Evolutionary conservation across 2,113 vertebrate genomes (phyloP), one percentile per base, ranked within the genome.

Genomic region (Ammospiza nelsoni): DNA sequence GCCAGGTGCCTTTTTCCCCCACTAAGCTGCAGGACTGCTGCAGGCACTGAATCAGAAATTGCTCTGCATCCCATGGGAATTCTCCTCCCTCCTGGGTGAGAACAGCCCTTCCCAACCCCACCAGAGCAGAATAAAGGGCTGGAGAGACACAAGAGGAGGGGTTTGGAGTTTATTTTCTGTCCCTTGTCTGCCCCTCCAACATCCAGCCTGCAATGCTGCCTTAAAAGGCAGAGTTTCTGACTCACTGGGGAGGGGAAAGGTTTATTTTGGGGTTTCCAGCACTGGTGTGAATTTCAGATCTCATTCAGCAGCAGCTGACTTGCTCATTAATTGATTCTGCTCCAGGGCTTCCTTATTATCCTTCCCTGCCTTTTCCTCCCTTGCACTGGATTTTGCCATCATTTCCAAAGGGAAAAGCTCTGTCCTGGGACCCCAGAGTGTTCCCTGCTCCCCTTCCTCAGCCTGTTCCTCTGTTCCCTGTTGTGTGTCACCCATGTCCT

Each of bases 251-350:
- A 94, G 86, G 29, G 57, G 55, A 65, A 68, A 86, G 72, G 68
- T 96, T 94, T 96, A 93, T 96, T 97, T 90, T 86, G 86, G 91
- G 86, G 91, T 83, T 92, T 89, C 58, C 91, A 95, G 89, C 86
- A 19, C 52, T 84, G 77, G 83, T 96, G 94, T 94, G 94, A 95
- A 95, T 93, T 92, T 90, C 78, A 83, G 72, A 87, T 93, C 65
- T 89, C 89, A 89, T 96, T 95, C 87, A 92, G 35, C 51, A 96
- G 83, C 87, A 71, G 75, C 77, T 89, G 77, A 71, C 71, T 89
- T 0, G 16, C 80, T 87, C 61, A 87, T 90, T 92, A 91, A 95
- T 77, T 91, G 95, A 94, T 94, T 93, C 80, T 66, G 61, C 86
- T 83, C 48, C 33, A 37, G 83, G 85, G 82, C 39, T 84, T 37